Base-by-base conservation (phyloP, 1,140 invertebrate genomes). In the Proctacanthus coquilletti region DNA sequence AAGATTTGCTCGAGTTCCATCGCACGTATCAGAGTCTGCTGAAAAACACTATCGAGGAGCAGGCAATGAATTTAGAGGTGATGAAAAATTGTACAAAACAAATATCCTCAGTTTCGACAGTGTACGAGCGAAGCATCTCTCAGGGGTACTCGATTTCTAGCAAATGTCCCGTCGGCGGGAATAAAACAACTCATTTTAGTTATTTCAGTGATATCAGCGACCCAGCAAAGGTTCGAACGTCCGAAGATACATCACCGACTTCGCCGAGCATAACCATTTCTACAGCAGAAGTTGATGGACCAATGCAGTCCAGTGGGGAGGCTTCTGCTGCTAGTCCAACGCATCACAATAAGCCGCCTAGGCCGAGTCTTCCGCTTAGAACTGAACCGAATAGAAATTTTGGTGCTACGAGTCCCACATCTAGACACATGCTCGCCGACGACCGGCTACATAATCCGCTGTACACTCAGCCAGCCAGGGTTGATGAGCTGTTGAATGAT, bases 21-120 rank as follows among this genome's bases (percentile, higher is more conserved):
- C 76, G 76, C 51, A 62, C 71, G 5, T 80, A 83, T 56, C 76
- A 84, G 42, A 59, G 58, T 4, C 52, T 84, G n/a, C 55, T 89
- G 17, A 73, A 74, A 44, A 66, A 74, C 41, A 68, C 71, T 44
- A 48, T 89, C 2, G 73, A 83, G 31, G 79, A 87, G 39, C 77
- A 81, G 49, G 74, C 69, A 50, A 43, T 60, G 9, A 68, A 75
- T 41, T 58, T 72, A 18, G 56, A 60, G 29, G 40, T 60, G 8
- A 47, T 75, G 19, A 64, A 57, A 5, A 59, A 68, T 45, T 42
- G 64, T 14, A 57, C 58, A 5, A 56, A 68, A 38, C 56, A 53
- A 37, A 56, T 68, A 19, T 56, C 54, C 37, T 50, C 8, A 4
- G 17, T 33, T 5, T 19, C 40, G 34, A 33, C 53, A 34, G 50